These are phyloP conservation scores for Germaria angustata DNA, from an alignment of 2,888 invertebrate species.

Conservation along the genomic window DNA sequence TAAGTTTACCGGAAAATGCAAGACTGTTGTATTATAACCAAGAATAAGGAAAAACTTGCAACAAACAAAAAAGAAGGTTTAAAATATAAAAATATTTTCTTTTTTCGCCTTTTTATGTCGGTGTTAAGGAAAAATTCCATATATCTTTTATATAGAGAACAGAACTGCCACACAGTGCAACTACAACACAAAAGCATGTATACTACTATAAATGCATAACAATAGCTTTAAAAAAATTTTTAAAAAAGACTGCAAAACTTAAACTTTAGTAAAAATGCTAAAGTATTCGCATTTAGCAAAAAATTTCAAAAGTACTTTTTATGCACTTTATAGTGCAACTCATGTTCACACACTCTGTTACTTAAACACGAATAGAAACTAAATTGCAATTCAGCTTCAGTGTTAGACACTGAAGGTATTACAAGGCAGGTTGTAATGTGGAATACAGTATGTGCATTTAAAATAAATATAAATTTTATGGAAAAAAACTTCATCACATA, in stretches of 20 bases:
- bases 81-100: neutral
- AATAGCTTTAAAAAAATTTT: slow-evolving; percentile 52
- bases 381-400: slow-evolving; percentile 1
- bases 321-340: slow-evolving; percentile 62
- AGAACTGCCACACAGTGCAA: slow-evolving; percentile 16
- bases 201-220: slow-evolving; percentile 57
- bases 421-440: neutral
- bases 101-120: slow-evolving; percentile 8
- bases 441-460: too few relatives aligned
- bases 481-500: neutral
- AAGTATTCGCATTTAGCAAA: slow-evolving; percentile 1
- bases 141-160: slow-evolving; percentile 30
- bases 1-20: slow-evolving; percentile 54
- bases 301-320: slow-evolving; percentile 44
- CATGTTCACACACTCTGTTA: slow-evolving; percentile 54
- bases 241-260: slow-evolving; percentile 14
- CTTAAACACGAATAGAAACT: slow-evolving; percentile 36
- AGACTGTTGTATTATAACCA: slow-evolving; percentile 24
- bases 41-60: slow-evolving; percentile 17
- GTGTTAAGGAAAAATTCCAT: slow-evolving; percentile 53
- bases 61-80: slow-evolving; percentile 20
- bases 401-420: neutral
- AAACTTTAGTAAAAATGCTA: slow-evolving; percentile 33
- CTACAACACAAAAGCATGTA: slow-evolving; percentile 40
- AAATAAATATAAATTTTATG: neutral